These are phyloP conservation scores for Notarius lentiginosus DNA, from an alignment of 2,113 vertebrate species.

Conservation along the genomic window DNA sequence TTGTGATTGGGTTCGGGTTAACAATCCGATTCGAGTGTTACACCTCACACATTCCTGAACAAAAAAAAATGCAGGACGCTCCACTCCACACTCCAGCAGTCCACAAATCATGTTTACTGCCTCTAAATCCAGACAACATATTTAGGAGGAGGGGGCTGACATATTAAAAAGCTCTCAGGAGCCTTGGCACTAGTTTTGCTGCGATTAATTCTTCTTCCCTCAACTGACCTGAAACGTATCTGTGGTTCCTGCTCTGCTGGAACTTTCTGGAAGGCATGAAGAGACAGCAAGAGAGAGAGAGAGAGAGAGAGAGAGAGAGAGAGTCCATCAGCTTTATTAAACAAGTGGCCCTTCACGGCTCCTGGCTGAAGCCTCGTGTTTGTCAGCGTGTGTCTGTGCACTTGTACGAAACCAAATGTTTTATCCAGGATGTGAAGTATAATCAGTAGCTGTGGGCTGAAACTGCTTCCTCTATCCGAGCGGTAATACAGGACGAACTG, in stretches of 20 bases:
- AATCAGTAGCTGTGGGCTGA: constrained; percentile 8
- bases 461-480: background rate
- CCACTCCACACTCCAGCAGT: background rate
- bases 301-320: background rate
- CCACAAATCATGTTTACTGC: constrained; percentile 49
- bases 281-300: background rate
- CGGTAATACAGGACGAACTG: background rate
- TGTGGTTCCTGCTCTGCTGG: constrained; percentile 24
- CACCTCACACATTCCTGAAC: background rate
- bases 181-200: constrained; percentile 3
- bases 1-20: no score
- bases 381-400: background rate
- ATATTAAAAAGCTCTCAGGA: constrained; percentile 39
- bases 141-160: constrained; percentile 42
- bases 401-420: constrained; percentile 27
- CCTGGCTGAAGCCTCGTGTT: constrained; percentile 2
- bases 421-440: constrained; percentile 1
- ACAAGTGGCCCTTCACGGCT: constrained; percentile 15
- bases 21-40: background rate
- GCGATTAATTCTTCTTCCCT: constrained; percentile 44
- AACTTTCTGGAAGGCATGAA: constrained; percentile 28
- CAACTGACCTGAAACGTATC: constrained; percentile 35
- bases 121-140: constrained; percentile 42
- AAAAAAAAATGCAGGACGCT: constrained; percentile 5
- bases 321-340: constrained; percentile 46